phyloP scores from a whole-genome alignment of 2,113 vertebrate species.

The Piliocolobus tephrosceles region DNA sequence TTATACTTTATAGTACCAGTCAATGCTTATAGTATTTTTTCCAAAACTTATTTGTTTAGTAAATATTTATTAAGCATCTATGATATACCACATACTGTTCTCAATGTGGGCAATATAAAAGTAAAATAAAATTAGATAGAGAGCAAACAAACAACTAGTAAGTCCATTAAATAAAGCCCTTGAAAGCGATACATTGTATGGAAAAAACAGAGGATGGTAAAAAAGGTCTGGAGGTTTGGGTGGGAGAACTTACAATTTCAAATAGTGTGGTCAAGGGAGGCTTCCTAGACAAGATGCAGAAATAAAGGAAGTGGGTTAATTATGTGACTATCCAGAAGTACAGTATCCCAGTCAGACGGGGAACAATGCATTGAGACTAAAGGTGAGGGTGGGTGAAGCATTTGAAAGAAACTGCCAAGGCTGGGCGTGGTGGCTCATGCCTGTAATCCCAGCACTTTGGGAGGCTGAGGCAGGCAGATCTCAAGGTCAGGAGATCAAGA shows the following conservation, averaged over 20 bases:
- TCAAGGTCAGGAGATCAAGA: no score
- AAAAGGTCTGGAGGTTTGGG: neutral
- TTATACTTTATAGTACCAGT: neutral
- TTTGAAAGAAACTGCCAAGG: neutral
- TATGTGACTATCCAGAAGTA: accelerated
- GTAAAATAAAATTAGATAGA: neutral
- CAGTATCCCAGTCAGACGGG: accelerated
- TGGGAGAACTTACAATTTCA: neutral
- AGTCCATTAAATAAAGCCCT: neutral
- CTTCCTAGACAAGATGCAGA: neutral
- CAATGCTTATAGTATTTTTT: neutral
- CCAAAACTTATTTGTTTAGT: neutral
- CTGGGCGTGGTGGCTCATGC: accelerated
- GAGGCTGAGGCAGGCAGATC: no score
- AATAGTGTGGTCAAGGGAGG: no score
- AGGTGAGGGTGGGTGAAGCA: no score
- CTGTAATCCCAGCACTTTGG: no score
- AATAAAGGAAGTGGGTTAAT: accelerated
- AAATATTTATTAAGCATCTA: neutral
- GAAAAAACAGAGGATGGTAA: neutral
- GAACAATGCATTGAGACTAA: neutral
- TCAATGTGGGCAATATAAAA: neutral
- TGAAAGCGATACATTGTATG: neutral
- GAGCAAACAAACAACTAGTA: neutral
- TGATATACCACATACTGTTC: neutral